phyloP scores from a whole-genome alignment of 2,888 invertebrate genomes.

The Tipula unca region DNA sequence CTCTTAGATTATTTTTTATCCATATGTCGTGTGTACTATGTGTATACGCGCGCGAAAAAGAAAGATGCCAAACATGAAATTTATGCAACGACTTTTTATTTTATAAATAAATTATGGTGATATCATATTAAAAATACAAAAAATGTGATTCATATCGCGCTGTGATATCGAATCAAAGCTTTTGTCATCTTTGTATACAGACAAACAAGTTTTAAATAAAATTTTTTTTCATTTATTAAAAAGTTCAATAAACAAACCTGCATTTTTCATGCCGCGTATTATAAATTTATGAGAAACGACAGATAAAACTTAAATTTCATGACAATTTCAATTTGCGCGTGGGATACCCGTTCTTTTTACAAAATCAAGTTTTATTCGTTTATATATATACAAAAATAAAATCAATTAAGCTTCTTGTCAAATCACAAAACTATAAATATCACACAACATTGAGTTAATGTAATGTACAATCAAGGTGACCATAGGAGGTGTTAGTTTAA shows the following conservation, averaged over 20 bases:
- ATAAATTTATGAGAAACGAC: not conserved
- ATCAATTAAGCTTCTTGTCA: not conserved
- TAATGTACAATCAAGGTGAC: not conserved
- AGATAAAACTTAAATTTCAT: not conserved
- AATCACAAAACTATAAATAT: not conserved
- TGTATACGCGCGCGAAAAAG: not conserved
- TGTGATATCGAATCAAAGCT: not conserved
- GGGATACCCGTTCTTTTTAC: not conserved
- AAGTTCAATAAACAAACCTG: not conserved
- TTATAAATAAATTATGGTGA: not conserved
- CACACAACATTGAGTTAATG: not conserved
- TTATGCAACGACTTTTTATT: conserved; percentile 1
- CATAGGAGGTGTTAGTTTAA: not conserved
- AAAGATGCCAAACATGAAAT: not conserved
- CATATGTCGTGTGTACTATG: not conserved
- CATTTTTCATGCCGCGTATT: not conserved
- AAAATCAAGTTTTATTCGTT: not conserved
- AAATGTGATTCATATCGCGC: not conserved
- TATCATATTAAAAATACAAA: not conserved
- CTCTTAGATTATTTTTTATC: not conserved
- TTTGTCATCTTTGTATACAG: not conserved
- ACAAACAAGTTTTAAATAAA: not conserved
- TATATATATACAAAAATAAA: not conserved
- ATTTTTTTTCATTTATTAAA: not conserved
- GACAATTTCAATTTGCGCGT: not conserved